Conservation (phyloP, 1,140 invertebrate species). For the Akabosia matsudoensis region DNA sequence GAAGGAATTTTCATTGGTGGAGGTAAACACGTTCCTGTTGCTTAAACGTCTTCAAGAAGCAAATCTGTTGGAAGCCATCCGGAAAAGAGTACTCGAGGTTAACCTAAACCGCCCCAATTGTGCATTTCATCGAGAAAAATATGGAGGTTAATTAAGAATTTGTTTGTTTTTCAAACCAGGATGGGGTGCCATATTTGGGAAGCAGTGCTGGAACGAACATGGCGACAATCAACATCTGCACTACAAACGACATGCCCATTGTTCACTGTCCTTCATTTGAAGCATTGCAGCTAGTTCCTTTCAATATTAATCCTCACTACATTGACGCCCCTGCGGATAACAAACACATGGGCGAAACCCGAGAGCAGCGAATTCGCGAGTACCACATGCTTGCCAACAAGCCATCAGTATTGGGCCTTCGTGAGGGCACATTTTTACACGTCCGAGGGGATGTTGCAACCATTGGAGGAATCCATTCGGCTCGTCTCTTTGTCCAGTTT, state of each 20-base stretch:
- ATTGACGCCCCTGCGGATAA: slow-evolving; percentile 62
- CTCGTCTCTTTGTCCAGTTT: slow-evolving; percentile 66
- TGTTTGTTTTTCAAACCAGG: no score
- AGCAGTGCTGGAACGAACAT: slow-evolving; percentile 80
- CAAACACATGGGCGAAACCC: slow-evolving; percentile 68
- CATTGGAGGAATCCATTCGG: slow-evolving; percentile 61
- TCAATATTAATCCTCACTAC: slow-evolving; percentile 84
- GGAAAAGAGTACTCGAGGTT: slow-evolving; percentile 59
- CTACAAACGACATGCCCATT: slow-evolving; percentile 84
- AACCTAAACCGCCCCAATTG: slow-evolving; percentile 9
- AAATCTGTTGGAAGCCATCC: slow-evolving; percentile 63
- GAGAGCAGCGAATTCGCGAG: slow-evolving; percentile 63
- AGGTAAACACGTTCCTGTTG: slow-evolving; percentile 71
- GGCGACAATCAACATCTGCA: slow-evolving; percentile 70
- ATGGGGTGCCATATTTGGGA: slow-evolving; percentile 71
- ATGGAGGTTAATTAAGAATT: not conserved
- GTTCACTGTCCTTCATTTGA: slow-evolving; percentile 68
- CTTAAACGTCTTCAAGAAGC: slow-evolving; percentile 68
- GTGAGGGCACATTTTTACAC: slow-evolving; percentile 66
- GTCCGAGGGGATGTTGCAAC: slow-evolving; percentile 60
- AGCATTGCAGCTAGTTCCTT: slow-evolving; percentile 69
- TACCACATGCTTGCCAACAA: slow-evolving; percentile 60
- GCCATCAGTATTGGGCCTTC: slow-evolving; percentile 64
- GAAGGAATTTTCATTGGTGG: slow-evolving; percentile 75
- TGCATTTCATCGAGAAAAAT: not conserved